Base-by-base conservation (phyloP, 2,888 invertebrate species). In the Penaeus monodon region DNA sequence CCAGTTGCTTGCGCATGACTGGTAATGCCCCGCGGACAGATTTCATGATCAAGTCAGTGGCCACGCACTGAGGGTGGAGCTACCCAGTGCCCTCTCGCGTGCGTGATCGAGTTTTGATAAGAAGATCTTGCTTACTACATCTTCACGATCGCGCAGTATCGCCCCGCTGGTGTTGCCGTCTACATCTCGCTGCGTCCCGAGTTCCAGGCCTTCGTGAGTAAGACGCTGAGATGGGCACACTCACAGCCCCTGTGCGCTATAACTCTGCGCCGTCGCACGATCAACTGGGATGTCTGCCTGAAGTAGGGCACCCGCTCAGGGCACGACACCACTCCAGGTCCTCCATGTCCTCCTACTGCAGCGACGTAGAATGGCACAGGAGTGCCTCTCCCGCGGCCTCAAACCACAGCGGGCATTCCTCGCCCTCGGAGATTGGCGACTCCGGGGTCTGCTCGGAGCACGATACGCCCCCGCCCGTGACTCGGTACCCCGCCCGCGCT, bases 401-500 rank as follows among this genome's bases (percentile, higher is more conserved):
- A 12, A 84, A 68, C 24, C 82, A 85, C 82, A 85, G 85, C 70
- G 82, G 85, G 49, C 73, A 85, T 57, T 88, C 85, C 8, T 84
- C 85, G 24, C 84, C 83, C 57, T 83, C 87, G 10, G 83, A 84
- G 49, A 66, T 84, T 8, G 83, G 77, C 0, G 89, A 89, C 44
- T 89, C 89, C 22, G 89, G 89, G 20, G 89, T 89, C 12, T 83
- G 88, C 68, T 89, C 89, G 3, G 89, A 88, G 57, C 84, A 86
- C 27, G 89, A 89, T 81, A 88, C 89, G 2, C 89, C 89, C 14
- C 88, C 89, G 14, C 89, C 88, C 8, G 44, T 63, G 8, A 29
- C 82, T 27, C 81, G 82, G 44, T 64, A 81, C n/a, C 33, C 79
- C 0, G 65, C 65, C 44, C 84, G 80, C 4, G 44, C 78, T 49